Evolutionary conservation across 2,888 invertebrate species (phyloP), one percentile per base, ranked within the genome.

Genomic region (Heteromurus nitidus): DNA sequence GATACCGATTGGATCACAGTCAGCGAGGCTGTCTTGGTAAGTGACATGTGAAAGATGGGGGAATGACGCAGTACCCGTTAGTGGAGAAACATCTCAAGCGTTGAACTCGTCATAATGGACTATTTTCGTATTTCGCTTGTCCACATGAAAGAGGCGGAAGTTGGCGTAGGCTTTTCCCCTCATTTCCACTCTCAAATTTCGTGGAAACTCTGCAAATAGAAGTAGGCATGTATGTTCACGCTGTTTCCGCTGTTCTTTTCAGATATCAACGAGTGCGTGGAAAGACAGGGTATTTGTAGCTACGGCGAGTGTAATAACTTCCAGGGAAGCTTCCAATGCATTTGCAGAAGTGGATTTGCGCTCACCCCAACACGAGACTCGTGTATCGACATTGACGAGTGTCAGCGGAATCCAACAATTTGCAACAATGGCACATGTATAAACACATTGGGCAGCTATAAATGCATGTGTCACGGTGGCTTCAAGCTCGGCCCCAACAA

Each of bases 341-440:
- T 83, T 30, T 86, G 95, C 87, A 91, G 92, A 85, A 90, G 93
- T 0, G 95, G 95, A 0, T 95, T 94, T 89, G 91, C 92, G 2
- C 90, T 95, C 2, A 92, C 93, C 0, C 90, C 92, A 0, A 90
- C 91, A 30, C 89, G 93, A 58, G 93, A 93, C 86, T 92, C 91
- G 75, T 95, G 94, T 93, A 94, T 88, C 92, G 96, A 90, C 95
- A 69, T 83, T 95, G 96, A 88, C 90, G 92, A 0, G 91, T 92
- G 76, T 90, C 91, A 85, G 80, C 82, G 80, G 83, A 88, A 94
- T 85, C 92, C 89, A 0, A 93, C 93, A 85, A 92, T 92, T 87
- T 95, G 95, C 88, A 93, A 94, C 87, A 94, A 95, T 5, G 96
- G 96, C 1, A 92, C 92, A 16, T 96, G 96, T 89, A 90, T 93